These are phyloP conservation scores for Enoplosus armatus DNA, from an alignment of 2,797 vertebrate species.

Conservation along the genomic window DNA sequence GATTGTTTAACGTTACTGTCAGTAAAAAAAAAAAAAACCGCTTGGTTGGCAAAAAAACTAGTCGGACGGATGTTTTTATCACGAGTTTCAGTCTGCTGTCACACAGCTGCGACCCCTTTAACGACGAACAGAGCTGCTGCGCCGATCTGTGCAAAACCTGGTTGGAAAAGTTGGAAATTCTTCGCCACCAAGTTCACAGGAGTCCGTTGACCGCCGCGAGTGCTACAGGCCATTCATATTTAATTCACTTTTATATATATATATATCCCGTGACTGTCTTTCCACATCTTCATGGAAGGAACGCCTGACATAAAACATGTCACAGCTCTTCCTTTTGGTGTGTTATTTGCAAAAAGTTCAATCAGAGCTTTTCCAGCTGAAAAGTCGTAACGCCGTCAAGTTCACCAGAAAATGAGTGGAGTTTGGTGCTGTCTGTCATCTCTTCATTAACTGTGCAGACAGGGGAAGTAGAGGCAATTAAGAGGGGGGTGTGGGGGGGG, in stretches of 20 bases:
- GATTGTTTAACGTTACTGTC: neutral
- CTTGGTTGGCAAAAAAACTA: constrained; percentile 36
- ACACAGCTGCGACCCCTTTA: neutral
- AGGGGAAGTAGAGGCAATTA: too few species aligned
- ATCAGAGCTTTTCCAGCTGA: neutral
- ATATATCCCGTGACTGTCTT: neutral
- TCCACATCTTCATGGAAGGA: neutral
- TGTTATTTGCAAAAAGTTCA: neutral
- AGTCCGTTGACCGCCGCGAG: neutral
- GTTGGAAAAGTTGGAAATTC: neutral
- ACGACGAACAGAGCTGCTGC: neutral
- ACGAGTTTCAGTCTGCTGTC: constrained; percentile 42
- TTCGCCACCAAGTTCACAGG: neutral
- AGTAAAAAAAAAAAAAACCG: constrained; percentile 11
- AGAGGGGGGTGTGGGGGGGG: too few species aligned
- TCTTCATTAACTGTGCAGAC: too few species aligned
- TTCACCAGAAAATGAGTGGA: too few species aligned
- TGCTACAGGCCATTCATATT: neutral
- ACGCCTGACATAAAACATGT: neutral
- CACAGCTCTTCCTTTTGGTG: neutral
- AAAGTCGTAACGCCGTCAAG: neutral
- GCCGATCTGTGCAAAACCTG: neutral
- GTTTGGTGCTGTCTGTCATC: neutral
- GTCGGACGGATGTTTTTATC: constrained; percentile 49
- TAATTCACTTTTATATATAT: neutral